Base-by-base conservation (phyloP, 2,888 invertebrate species). In the Agonopterix subpropinquella region DNA sequence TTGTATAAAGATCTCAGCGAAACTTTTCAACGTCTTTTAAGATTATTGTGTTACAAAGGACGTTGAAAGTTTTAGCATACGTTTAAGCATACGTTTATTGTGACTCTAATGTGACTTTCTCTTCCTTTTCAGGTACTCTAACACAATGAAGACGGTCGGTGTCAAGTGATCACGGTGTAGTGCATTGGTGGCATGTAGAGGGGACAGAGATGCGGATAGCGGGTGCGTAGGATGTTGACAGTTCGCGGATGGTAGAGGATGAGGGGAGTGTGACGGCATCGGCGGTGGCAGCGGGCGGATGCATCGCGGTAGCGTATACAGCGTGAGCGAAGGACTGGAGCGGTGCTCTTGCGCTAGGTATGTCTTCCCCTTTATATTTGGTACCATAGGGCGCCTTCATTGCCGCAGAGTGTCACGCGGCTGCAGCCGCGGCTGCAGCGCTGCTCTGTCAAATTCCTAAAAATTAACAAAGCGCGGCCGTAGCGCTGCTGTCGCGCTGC, bases 281-380 rank as follows among this genome's bases (percentile, higher is more conserved):
- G 66, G 61, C 62, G 57, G 64, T 60, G 64, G 55, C 59, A 58
- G 61, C 64, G 65, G 67, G 75, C 83, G 80, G 73, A 87, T 87
- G 87, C 81, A 85, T 77, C 84, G 84, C 62, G 82, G 78, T 70
- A 86, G 87, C 69, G 82, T 87, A 58, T 87, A 82, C 72, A 88
- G 86, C 62, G 85, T 88, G 62, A 81, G 87, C 76, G 87, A 87
- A 67, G 85, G 83, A 57, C 73, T 88, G 82, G 87, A 86, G 82
- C 77, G 87, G 80, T 86, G 86, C 73, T 67, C 73, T 66, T 85
- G 86, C 69, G 65, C 75, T 70, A 84, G 86, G 86, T 86, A 65
- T 7, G 39, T 39, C 10, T n/a, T 39, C 1, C 28, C 7, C 28
- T 28, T n/a, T n/a, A n/a, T n/a, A n/a, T n/a, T n/a, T n/a, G n/a